Conservation (phyloP, 2,797 vertebrate genomes). For the Synanceia verrucosa region DNA sequence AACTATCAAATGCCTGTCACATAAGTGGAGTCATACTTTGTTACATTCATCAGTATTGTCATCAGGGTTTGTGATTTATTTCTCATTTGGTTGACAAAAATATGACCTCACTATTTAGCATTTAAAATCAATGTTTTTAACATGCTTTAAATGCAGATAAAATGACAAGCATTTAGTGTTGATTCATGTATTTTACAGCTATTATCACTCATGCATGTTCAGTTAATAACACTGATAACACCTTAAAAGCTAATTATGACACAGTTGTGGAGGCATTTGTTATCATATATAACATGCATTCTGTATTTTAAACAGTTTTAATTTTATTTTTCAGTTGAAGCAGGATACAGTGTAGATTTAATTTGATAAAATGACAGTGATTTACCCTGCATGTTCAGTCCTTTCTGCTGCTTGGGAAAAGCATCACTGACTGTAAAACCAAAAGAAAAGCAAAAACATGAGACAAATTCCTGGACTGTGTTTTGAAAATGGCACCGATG, state of each 20-base stretch:
- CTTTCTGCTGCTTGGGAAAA: neutral
- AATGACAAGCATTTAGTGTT: neutral
- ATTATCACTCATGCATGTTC: neutral
- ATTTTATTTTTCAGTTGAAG: too few species aligned
- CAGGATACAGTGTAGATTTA: neutral
- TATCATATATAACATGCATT: neutral
- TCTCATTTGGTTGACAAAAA: neutral
- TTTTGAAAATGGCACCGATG: slow-evolving; percentile 33
- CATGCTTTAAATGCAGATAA: neutral
- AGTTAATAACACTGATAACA: neutral
- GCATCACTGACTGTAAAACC: slow-evolving; percentile 20
- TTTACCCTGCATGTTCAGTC: neutral
- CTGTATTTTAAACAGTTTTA: neutral
- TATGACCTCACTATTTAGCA: neutral
- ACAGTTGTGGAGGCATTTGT: neutral
- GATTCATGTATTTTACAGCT: neutral
- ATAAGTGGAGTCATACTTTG: neutral
- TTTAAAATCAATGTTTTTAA: neutral
- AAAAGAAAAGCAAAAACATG: slow-evolving; percentile 13
- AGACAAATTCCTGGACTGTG: slow-evolving; percentile 51
- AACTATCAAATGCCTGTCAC: neutral
- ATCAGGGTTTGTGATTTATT: neutral
- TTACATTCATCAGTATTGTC: neutral
- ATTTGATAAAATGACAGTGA: neutral
- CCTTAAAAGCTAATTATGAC: neutral